phyloP scores from a whole-genome alignment of 92 coral and sea anemone species.

The Bergia puertoricense region DNA sequence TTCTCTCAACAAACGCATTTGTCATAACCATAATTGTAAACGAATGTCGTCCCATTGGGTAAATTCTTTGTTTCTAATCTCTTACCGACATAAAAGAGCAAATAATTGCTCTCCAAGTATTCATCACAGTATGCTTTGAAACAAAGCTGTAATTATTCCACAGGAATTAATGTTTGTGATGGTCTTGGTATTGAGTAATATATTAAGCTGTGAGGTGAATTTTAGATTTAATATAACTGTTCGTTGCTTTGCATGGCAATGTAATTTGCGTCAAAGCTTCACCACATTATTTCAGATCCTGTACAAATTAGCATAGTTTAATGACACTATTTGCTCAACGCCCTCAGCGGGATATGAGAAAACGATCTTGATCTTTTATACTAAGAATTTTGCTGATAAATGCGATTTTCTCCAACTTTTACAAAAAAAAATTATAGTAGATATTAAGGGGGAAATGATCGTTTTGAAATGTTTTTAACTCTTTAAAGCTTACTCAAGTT shows the following conservation, averaged over 20 bases:
- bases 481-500: neutral
- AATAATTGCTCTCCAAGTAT: neutral
- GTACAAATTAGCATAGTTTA: neutral
- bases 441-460: neutral
- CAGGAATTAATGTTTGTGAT: neutral
- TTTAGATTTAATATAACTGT: neutral
- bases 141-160: constrained; percentile 17
- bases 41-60: constrained; percentile 25
- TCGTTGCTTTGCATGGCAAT: neutral
- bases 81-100: constrained; percentile 8
- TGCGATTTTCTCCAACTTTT: neutral
- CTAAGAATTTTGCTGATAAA: too few species aligned
- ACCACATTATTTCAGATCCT: neutral
- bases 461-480: neutral
- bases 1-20: neutral
- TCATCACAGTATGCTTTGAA: neutral
- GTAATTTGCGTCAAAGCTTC: neutral
- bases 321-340: too few species aligned
- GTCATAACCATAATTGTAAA: neutral
- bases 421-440: neutral
- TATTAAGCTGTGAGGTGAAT: neutral
- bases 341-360: neutral
- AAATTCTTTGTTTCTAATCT: constrained; percentile 11
- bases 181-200: neutral
- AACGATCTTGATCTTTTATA: neutral